phyloP scores from a whole-genome alignment of 1,140 invertebrate species.

The Drosophila navojoa region DNA sequence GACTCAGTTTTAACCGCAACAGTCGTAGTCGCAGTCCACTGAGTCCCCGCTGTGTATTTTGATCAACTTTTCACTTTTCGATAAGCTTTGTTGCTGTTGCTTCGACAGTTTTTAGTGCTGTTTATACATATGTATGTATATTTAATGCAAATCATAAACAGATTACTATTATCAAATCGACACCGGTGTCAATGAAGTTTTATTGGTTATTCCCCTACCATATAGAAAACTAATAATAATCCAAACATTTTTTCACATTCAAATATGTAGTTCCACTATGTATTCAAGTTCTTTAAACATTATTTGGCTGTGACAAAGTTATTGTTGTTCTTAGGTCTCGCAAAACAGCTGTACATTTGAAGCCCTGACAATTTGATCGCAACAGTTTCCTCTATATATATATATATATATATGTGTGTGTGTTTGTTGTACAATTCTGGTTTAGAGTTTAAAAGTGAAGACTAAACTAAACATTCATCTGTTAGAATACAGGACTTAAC shows the following conservation, averaged over 20 bases:
- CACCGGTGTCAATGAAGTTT: slow-evolving; percentile 26
- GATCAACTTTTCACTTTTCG: slow-evolving; percentile 56
- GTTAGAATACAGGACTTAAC: slow-evolving; percentile 7
- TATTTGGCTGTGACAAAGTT: slow-evolving; percentile 2
- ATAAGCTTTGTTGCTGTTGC: slow-evolving; percentile 29
- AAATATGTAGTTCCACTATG: too few species aligned
- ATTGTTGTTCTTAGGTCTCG: slow-evolving; percentile 23
- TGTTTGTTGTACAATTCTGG: slow-evolving; percentile 21
- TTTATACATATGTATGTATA: slow-evolving; percentile 23
- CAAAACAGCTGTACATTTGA: slow-evolving; percentile 38
- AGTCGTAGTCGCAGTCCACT: slow-evolving; percentile 36
- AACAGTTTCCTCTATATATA: background rate
- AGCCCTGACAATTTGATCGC: background rate
- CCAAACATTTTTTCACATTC: slow-evolving; percentile 17
- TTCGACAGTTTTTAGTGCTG: slow-evolving; percentile 30
- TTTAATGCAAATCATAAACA: slow-evolving; percentile 16
- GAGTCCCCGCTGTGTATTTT: slow-evolving; percentile 33
- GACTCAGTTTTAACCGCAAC: slow-evolving; percentile 24
- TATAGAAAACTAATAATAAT: slow-evolving; percentile 11
- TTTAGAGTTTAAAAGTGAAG: slow-evolving; percentile 43
- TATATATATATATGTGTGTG: background rate
- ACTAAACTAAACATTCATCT: background rate
- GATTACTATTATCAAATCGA: slow-evolving; percentile 29
- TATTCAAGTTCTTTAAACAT: slow-evolving; percentile 62
- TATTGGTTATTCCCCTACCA: background rate